Conservation (phyloP, 2,888 invertebrate species). For the Palloptera scutellata region DNA sequence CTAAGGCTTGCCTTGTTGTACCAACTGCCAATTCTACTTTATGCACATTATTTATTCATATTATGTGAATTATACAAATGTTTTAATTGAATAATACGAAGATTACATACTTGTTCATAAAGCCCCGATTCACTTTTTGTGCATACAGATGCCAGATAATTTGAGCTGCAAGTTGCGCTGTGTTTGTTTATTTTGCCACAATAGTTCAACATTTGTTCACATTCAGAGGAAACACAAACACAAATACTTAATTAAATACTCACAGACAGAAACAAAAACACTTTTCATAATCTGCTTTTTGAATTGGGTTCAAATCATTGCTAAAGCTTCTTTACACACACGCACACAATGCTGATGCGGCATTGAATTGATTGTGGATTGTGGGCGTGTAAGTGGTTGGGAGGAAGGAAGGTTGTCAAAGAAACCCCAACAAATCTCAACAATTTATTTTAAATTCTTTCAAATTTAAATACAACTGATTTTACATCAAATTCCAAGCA, state of each 20-base stretch:
- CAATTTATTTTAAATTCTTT: background rate
- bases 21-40: too few species aligned
- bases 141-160: background rate
- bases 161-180: too few species aligned
- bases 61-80: too few species aligned
- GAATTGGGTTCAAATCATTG: slow-evolving; percentile 38
- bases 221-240: slow-evolving; percentile 3
- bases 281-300: slow-evolving; percentile 34
- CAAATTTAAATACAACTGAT: background rate
- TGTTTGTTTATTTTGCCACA: too few species aligned
- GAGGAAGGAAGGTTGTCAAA: too few species aligned
- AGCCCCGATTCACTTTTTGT: too few species aligned
- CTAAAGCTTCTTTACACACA: slow-evolving; percentile 35
- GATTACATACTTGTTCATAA: too few species aligned
- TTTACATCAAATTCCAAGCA: slow-evolving; percentile 32
- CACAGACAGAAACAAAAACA: slow-evolving; percentile 10
- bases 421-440: background rate
- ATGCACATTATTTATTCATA: too few species aligned
- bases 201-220: background rate
- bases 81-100: too few species aligned
- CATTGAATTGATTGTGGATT: background rate
- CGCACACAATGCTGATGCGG: background rate
- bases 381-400: too few species aligned
- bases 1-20: too few species aligned
- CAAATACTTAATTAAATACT: background rate